Conservation (phyloP, 2,113 vertebrate species). For the Vulpes vulpes region DNA sequence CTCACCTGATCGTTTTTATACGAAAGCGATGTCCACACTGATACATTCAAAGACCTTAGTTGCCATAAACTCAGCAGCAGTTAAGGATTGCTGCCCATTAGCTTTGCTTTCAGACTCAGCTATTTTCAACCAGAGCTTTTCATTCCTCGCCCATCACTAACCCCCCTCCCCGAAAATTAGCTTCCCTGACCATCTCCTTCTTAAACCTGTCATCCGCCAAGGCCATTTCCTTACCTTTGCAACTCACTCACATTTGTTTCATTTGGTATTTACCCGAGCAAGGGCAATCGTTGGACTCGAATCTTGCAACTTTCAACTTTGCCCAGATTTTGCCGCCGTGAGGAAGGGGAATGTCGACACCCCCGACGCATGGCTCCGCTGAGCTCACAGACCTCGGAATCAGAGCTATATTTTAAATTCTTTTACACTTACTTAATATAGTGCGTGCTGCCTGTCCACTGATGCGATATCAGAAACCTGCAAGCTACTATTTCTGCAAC, state of each 20-base stretch:
- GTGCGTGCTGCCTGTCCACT: constrained; percentile 86
- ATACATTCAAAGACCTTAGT: constrained; percentile 48
- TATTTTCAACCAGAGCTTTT: constrained; percentile 71
- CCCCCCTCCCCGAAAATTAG: neutral
- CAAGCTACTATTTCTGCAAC: constrained; percentile 89
- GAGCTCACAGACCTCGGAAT: constrained; percentile 73
- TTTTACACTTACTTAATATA: constrained; percentile 87
- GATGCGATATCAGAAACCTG: constrained; percentile 87
- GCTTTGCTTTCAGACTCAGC: constrained; percentile 60
- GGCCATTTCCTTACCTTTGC: constrained; percentile 73
- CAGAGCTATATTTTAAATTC: constrained; percentile 82
- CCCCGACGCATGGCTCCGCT: neutral
- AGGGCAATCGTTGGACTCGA: constrained; percentile 74
- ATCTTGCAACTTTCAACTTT: constrained; percentile 86
- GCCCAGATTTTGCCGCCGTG: constrained; percentile 57
- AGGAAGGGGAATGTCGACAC: constrained; percentile 14
- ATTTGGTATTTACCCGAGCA: constrained; percentile 71
- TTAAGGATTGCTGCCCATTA: neutral
- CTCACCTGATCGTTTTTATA: constrained; percentile 57
- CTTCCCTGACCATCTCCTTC: constrained; percentile 23
- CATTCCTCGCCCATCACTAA: constrained; percentile 6
- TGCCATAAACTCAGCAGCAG: constrained; percentile 46
- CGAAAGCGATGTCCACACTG: constrained; percentile 56
- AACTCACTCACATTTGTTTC: constrained; percentile 73
- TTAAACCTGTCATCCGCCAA: constrained; percentile 46